A percentile compares a stretch with the other conserved stretches of the same genome.
phyloP scores from a whole-genome alignment of 35 echinoderm and acorn worm genomes.

The Lytechinus variegatus region DNA sequence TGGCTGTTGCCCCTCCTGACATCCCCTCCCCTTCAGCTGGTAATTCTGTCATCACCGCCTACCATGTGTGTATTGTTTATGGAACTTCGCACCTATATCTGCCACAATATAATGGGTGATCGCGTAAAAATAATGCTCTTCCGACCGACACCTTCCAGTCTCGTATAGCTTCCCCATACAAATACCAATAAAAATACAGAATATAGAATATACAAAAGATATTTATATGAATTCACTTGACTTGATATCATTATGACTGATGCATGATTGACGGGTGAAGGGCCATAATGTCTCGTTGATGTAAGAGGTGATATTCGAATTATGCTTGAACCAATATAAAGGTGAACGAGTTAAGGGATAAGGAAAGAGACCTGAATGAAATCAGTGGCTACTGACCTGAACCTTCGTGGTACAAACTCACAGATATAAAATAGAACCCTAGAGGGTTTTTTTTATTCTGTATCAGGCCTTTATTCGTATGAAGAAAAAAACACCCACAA shows the following conservation, averaged over 20 bases:
- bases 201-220: background rate
- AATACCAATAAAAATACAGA: background rate
- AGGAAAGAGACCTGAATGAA: background rate
- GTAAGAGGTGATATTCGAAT: background rate
- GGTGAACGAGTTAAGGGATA: background rate
- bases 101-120: constrained; percentile 11
- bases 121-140: constrained; percentile 17
- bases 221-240: background rate
- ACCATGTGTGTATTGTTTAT: background rate
- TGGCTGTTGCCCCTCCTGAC: background rate
- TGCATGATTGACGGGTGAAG: background rate
- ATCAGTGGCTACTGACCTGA: background rate
- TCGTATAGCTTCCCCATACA: background rate
- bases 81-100: constrained; percentile 11
- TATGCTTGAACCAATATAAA: background rate
- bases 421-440: too few relatives aligned
- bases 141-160: background rate
- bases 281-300: too few relatives aligned
- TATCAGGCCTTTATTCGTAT: too few relatives aligned
- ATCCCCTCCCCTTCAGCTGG: background rate
- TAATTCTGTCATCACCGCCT: constrained; percentile 17
- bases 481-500: too few relatives aligned
- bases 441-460: too few relatives aligned
- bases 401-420: too few relatives aligned
- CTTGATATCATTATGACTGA: constrained; percentile 19